Evolutionary conservation across 2,797 vertebrate genomes (phyloP).

Genomic region (Malacoctenus gilli): DNA sequence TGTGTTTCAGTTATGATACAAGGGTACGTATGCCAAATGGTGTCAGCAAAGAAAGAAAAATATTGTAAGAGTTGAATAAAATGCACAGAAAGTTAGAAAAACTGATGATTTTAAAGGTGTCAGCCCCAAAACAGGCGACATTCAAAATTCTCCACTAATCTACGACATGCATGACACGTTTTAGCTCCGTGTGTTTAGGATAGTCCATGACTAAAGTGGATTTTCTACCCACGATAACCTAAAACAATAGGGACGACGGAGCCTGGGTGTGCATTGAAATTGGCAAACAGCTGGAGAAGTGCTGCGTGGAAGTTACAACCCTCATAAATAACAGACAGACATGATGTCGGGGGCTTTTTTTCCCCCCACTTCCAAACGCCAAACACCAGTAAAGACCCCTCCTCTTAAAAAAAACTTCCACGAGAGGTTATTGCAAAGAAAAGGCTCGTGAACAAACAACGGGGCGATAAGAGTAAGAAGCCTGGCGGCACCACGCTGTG

Average conservation of each 20-base stretch:
- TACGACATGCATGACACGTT: background rate
- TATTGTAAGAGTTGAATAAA: no score
- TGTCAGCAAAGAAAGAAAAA: no score
- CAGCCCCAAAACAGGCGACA: no score
- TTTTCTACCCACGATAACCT: background rate
- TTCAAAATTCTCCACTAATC: no score
- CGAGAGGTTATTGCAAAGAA: background rate
- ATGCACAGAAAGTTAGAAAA: background rate
- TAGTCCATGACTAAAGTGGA: no score
- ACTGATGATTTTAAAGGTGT: background rate
- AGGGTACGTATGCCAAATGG: no score
- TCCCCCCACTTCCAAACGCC: conserved; percentile 15
- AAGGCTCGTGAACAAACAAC: conserved; percentile 42
- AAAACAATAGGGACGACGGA: conserved; percentile 33
- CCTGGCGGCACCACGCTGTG: conserved; percentile 9
- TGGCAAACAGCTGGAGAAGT: no score
- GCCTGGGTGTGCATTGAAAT: conserved; percentile 7
- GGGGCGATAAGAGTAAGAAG: conserved; percentile 3
- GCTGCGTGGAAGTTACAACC: no score
- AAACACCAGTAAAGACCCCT: conserved; percentile 20
- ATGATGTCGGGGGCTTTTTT: no score
- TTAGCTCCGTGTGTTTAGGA: background rate
- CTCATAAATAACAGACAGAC: no score
- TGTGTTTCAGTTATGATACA: no score
- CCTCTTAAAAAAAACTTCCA: conserved; percentile 25